Evolutionary conservation across 2,113 vertebrate species (phyloP).

Genomic region (Pampusana beccarii): DNA sequence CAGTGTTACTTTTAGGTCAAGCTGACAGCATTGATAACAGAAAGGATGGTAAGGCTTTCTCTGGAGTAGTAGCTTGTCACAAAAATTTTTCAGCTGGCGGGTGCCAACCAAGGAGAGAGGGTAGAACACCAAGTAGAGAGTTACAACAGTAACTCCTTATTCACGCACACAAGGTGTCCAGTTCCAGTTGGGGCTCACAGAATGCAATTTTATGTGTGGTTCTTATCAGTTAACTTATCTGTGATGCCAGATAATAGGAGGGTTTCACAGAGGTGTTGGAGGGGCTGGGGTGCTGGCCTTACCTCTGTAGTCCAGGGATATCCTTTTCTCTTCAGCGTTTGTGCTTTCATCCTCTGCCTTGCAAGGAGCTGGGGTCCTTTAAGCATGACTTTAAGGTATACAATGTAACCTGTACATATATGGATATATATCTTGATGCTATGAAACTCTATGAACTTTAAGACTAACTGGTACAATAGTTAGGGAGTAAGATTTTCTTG

Average conservation of each 20-base stretch:
- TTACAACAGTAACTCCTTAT: background rate
- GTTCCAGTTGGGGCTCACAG: rapidly evolving
- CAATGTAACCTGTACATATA: background rate
- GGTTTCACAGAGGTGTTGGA: background rate
- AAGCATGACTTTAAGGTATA: background rate
- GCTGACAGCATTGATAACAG: background rate
- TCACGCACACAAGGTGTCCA: rapidly evolving
- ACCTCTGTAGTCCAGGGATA: background rate
- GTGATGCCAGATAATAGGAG: background rate
- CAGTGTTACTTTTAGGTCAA: background rate
- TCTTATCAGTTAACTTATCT: background rate
- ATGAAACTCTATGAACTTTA: background rate
- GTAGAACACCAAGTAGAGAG: background rate
- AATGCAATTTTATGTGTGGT: rapidly evolving
- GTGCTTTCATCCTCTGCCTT: background rate
- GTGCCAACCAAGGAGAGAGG: background rate
- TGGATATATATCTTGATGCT: background rate
- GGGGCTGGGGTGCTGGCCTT: background rate
- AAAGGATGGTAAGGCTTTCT: background rate
- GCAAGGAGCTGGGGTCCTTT: background rate
- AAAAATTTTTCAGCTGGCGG: background rate
- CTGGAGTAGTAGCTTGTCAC: background rate
- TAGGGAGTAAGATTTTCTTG: background rate
- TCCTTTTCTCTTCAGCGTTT: background rate
- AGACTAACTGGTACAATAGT: background rate